A percentile compares a stretch with the other conserved stretches of the same genome.
Conservation (phyloP, 2,888 invertebrate genomes). For the Temnothorax rugatulus region DNA sequence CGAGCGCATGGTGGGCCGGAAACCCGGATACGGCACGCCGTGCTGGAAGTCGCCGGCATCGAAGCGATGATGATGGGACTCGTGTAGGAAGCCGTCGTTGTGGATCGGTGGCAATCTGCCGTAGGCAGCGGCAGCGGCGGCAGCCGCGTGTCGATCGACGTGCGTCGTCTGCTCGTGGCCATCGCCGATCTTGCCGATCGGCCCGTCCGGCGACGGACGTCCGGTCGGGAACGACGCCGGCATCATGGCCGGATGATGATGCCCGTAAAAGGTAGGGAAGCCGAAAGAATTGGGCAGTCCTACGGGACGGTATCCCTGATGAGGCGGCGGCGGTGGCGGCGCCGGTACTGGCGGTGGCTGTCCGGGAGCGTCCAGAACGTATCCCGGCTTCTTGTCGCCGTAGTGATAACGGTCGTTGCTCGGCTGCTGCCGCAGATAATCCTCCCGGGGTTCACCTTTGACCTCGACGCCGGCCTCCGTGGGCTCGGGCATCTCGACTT, state of each 20-base stretch:
- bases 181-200: slow-evolving; percentile 66
- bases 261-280: slow-evolving; percentile 78
- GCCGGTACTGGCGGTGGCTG: slow-evolving; percentile 50
- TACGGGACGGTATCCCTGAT: slow-evolving; percentile 59
- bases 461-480: slow-evolving; percentile 66
- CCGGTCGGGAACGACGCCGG: slow-evolving; percentile 64
- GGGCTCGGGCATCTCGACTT: slow-evolving; percentile 75
- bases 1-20: slow-evolving; percentile 70
- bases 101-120: slow-evolving; percentile 58
- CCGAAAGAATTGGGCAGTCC: slow-evolving; percentile 72
- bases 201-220: slow-evolving; percentile 59
- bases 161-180: slow-evolving; percentile 61
- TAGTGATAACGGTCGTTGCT: slow-evolving; percentile 54
- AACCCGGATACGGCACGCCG: slow-evolving; percentile 68
- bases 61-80: slow-evolving; percentile 68
- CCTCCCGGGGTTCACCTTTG: slow-evolving; percentile 73
- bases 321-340: slow-evolving; percentile 38
- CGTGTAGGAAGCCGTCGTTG: slow-evolving; percentile 67
- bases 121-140: slow-evolving; percentile 19
- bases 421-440: slow-evolving; percentile 64
- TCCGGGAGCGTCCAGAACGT: slow-evolving; percentile 43
- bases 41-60: slow-evolving; percentile 68
- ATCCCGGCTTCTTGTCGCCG: slow-evolving; percentile 64
- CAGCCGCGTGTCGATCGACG: slow-evolving; percentile 65
- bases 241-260: slow-evolving; percentile 58